These are phyloP conservation scores for Sylvia borin DNA, from an alignment of 2,797 vertebrate species.

Conservation along the genomic window DNA sequence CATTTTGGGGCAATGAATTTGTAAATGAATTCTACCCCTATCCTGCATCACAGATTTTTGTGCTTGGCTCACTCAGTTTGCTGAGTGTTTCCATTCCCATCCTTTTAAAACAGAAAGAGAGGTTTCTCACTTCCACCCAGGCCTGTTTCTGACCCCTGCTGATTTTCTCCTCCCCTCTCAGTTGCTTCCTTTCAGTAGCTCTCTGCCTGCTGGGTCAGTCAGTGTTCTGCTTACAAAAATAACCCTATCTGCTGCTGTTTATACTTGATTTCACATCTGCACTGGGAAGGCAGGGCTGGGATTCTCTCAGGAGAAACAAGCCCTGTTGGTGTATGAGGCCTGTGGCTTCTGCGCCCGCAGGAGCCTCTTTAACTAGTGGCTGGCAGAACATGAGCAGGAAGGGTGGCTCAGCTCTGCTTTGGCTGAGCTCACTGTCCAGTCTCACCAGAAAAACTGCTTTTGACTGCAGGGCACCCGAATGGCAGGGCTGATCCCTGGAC, in stretches of 20 bases:
- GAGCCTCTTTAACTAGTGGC: neutral
- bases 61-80: neutral
- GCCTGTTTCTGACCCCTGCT: neutral
- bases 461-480: neutral
- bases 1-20: neutral
- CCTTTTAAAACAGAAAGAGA: neutral
- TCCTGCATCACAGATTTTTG: neutral
- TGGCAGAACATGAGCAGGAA: neutral
- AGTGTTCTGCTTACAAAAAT: neutral
- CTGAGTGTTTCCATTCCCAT: neutral
- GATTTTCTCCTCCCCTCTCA: neutral
- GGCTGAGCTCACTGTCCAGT: neutral
- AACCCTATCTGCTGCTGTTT: neutral
- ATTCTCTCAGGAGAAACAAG: neutral
- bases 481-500: neutral
- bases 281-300: neutral
- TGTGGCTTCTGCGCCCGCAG: neutral
- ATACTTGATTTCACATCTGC: neutral
- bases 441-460: neutral
- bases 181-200: neutral
- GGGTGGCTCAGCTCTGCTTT: neutral
- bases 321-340: accelerated
- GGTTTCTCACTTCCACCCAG: neutral
- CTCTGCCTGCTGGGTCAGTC: neutral
- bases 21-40: neutral